A percentile compares a stretch with the other conserved stretches of the same genome.
phyloP scores from a whole-genome alignment of 2,797 vertebrate genomes.

The Lepilemur septentrionalis region DNA sequence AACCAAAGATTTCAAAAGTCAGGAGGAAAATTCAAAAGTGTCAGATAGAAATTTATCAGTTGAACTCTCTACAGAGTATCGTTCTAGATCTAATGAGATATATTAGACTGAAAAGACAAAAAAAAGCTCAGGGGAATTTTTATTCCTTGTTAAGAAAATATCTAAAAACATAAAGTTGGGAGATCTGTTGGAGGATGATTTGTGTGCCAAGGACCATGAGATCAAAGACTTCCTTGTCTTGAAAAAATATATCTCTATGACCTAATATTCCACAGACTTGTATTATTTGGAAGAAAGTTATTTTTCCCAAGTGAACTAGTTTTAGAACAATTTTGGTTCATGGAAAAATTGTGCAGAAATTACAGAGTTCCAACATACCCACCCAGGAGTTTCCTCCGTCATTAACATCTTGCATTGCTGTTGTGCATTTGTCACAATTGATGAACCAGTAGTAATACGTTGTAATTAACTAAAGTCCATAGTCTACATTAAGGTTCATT shows the following conservation, averaged over 20 bases:
- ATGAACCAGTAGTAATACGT: background rate
- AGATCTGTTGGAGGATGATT: background rate
- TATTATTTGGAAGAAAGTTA: background rate
- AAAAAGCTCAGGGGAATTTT: background rate
- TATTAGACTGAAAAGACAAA: background rate
- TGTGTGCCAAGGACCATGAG: background rate
- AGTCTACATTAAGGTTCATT: background rate
- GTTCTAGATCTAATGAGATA: background rate
- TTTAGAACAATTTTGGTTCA: background rate
- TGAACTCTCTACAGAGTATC: background rate
- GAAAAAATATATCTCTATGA: background rate
- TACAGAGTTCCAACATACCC: background rate
- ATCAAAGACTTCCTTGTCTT: background rate
- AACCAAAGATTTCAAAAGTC: background rate
- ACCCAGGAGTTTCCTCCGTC: fast-evolving
- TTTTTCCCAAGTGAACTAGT: background rate
- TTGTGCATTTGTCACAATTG: background rate
- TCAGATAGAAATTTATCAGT: background rate
- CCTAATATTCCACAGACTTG: background rate
- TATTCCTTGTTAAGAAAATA: background rate
- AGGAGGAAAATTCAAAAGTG: background rate
- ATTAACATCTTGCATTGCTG: background rate
- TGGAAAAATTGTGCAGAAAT: background rate
- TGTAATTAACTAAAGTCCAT: background rate
- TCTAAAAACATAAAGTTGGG: background rate